Percentiles rank a stretch among this genome's conserved stretches.
Conservation (phyloP, 2,888 invertebrate genomes). For the Trachelus iudaicus region DNA sequence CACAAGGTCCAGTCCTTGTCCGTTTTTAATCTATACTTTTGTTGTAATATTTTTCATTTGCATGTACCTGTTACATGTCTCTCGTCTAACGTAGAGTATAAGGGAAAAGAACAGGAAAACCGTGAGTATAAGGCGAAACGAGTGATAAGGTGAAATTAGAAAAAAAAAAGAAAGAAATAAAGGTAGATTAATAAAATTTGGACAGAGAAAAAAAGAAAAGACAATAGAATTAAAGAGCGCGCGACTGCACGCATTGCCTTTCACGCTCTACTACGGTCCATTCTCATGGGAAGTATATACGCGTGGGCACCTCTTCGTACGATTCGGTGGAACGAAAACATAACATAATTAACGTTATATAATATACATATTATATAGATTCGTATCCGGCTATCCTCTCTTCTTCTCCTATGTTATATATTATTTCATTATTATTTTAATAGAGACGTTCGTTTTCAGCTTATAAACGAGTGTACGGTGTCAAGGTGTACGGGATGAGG, state of each 20-base stretch:
- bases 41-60: conserved; percentile 7
- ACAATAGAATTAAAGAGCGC: conserved; percentile 20
- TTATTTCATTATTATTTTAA: conserved; percentile 47
- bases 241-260: conserved; percentile 13
- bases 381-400: conserved; percentile 51
- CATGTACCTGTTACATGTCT: conserved; percentile 11
- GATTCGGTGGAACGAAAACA: conserved; percentile 38
- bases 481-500: conserved; percentile 25
- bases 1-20: neutral
- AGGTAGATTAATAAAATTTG: neutral
- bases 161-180: neutral
- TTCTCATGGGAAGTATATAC: conserved; percentile 5
- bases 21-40: conserved; percentile 4
- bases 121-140: neutral
- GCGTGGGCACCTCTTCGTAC: conserved; percentile 13
- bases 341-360: conserved; percentile 58
- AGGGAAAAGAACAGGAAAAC: conserved; percentile 15
- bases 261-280: conserved; percentile 12
- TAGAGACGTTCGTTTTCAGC: conserved; percentile 43
- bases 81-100: conserved; percentile 21
- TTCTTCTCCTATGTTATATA: conserved; percentile 47
- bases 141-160: neutral
- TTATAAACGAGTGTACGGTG: conserved; percentile 43
- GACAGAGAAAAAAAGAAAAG: neutral
- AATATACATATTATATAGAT: conserved; percentile 59